Base-by-base conservation (phyloP, 2,113 vertebrate species). In the Donacobius atricapilla region DNA sequence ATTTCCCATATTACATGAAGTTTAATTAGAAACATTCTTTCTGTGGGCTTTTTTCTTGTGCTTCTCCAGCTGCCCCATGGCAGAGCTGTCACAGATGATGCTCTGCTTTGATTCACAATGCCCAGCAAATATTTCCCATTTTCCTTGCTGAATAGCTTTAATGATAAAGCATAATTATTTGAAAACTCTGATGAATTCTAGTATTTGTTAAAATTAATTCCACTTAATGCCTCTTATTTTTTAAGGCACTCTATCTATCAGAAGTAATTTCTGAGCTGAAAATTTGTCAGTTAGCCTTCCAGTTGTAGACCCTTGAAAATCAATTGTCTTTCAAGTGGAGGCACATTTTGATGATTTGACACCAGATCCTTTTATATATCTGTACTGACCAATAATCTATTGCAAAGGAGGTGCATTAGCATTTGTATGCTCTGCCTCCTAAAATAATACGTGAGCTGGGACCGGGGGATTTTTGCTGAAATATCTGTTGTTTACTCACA, bases 11-110 rank as follows among this genome's bases (percentile, higher is more conserved):
- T 39, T 85, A 64, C 71, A 79, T 51, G 44, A 94, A 91, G 83
- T 87, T 92, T 91, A 94, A 64, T 89, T 69, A 95, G 79, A 91
- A 77, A 31, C 40, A 92, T 80, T 80, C n/a, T 73, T 95, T 88
- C 51, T 50, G 42, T 77, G 70, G 54, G 54, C 39, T 50, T 61
- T 87, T 91, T 78, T 45, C 66, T 79, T 80, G 30, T 77, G 82
- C 47, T 90, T 42, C 70, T 94, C 93, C 93, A 91, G 63, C 45
- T 86, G 70, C 75, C 89, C 87, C 66, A 44, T 66, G 75, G 87
- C 91, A 94, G 58, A 91, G 75, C 50, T 94, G 71, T 79, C 87
- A 90, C 2, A 1, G 63, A 50, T 77, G 45, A 91, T 72, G 47
- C 11, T 64, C 65, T 79, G 53, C 73, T 75, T 90, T 77, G 54